phyloP scores from a whole-genome alignment of 2,797 vertebrate species.

The Premnoplex brunnescens region DNA sequence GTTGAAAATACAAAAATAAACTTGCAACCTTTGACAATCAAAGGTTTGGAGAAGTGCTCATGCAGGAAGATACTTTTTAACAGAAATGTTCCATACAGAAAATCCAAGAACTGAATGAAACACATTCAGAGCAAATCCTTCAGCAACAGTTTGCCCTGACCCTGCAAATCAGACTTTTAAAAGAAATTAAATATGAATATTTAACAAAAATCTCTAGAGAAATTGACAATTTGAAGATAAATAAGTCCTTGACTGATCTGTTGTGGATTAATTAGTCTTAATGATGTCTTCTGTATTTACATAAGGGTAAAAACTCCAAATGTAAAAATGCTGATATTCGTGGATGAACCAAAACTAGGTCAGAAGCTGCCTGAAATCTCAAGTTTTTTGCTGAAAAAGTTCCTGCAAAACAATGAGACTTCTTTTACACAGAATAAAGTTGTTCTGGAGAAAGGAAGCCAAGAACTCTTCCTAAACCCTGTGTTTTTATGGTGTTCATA shows the following conservation, averaged over 20 bases:
- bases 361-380: background rate
- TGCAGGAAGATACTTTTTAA: background rate
- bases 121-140: background rate
- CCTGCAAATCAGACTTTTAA: background rate
- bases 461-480: background rate
- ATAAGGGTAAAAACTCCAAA: background rate
- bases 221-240: background rate
- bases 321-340: background rate
- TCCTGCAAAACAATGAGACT: background rate
- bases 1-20: background rate
- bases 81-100: background rate
- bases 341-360: background rate
- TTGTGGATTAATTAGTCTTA: background rate
- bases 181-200: background rate
- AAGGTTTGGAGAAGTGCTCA: background rate
- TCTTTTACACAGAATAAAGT: background rate
- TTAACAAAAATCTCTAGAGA: background rate
- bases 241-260: background rate
- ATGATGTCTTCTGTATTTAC: background rate
- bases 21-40: background rate
- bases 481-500: background rate
- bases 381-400: background rate
- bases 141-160: background rate
- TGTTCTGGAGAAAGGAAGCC: background rate
- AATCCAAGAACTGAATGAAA: background rate